Percentiles rank a stretch among this genome's conserved stretches.
These are phyloP conservation scores for Malaclemys terrapin DNA, from an alignment of 2,113 vertebrate species.

Conservation along the genomic window DNA sequence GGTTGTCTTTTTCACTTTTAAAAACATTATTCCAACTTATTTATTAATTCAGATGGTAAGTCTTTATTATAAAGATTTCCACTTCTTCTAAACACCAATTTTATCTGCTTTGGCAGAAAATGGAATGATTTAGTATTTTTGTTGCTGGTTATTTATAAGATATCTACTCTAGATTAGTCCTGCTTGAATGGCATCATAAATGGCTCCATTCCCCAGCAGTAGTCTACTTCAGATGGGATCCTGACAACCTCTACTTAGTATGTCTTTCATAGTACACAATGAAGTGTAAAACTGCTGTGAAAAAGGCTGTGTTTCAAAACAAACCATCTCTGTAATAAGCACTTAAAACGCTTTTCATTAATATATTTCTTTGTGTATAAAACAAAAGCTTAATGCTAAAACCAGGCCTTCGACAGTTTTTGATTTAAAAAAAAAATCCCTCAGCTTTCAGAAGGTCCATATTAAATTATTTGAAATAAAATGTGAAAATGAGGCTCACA, in stretches of 20 bases:
- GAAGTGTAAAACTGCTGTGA: conserved; percentile 86
- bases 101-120: conserved; percentile 65
- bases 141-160: conserved; percentile 83
- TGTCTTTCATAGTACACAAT: conserved; percentile 84
- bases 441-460: conserved; percentile 56
- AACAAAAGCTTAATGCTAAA: conserved; percentile 82
- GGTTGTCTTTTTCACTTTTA: neutral
- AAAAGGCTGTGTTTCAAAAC: conserved; percentile 85
- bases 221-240: conserved; percentile 80
- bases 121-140: conserved; percentile 77
- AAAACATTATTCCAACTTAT: conserved; percentile 20
- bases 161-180: conserved; percentile 85
- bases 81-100: conserved; percentile 70
- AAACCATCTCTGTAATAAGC: conserved; percentile 85
- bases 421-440: conserved; percentile 18
- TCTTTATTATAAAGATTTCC: conserved; percentile 69
- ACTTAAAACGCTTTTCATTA: conserved; percentile 88
- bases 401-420: conserved; percentile 61
- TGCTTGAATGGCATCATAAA: conserved; percentile 87
- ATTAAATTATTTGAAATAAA: conserved; percentile 65
- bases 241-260: conserved; percentile 87
- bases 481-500: conserved; percentile 23
- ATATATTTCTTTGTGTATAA: conserved; percentile 85
- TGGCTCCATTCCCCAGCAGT: conserved; percentile 81
- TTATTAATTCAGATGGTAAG: conserved; percentile 59